Percentiles rank a stretch among this genome's conserved stretches.
phyloP scores from a whole-genome alignment of 2,113 vertebrate genomes.

The Sorex fumeus region DNA sequence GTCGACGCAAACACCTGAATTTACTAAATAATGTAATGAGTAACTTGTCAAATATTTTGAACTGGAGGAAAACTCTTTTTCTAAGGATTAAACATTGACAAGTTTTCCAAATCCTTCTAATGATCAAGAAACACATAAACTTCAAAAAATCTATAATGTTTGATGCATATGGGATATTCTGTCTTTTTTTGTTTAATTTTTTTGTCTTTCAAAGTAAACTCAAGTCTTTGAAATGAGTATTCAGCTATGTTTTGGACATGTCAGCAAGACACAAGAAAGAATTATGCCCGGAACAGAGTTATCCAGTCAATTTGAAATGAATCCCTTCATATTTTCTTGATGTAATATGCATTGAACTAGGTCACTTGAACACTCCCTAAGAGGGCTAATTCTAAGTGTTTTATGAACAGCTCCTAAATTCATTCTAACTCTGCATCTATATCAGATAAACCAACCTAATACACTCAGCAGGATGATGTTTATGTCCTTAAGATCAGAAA shows the following conservation, averaged over 20 bases:
- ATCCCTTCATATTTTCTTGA: constrained; percentile 3
- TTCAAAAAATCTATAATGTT: constrained; percentile 34
- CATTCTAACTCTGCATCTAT: neutral
- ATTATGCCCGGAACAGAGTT: neutral
- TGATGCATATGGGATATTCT: neutral
- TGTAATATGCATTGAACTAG: neutral
- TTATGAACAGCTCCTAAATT: neutral
- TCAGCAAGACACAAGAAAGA: neutral
- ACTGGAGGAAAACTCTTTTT: neutral
- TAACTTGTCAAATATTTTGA: no score
- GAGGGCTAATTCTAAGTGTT: neutral
- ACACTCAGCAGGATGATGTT: neutral
- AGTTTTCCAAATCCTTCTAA: constrained; percentile 9
- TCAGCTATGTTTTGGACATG: neutral
- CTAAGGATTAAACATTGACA: neutral
- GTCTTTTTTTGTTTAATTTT: neutral
- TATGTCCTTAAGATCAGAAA: neutral
- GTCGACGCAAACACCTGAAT: neutral
- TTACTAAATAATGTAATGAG: neutral
- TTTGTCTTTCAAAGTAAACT: neutral
- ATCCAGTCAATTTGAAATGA: neutral
- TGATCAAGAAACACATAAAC: neutral
- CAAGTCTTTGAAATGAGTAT: constrained; percentile 22
- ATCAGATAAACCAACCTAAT: neutral
- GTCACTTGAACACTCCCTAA: neutral